Conservation (phyloP, 2,113 vertebrate genomes). For the Scomber japonicus region DNA sequence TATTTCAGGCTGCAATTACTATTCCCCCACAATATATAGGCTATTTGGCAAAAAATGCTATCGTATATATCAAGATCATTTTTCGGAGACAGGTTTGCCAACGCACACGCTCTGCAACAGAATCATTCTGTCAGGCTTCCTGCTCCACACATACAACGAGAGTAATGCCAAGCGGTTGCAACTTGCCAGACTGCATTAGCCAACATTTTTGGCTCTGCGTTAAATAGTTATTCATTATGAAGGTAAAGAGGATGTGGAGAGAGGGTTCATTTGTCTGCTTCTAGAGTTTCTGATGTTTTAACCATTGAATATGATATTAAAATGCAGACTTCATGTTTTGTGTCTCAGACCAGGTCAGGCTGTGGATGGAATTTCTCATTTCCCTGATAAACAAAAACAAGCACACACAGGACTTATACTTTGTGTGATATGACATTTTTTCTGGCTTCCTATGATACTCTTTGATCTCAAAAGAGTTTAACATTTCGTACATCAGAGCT, state of each 20-base stretch:
- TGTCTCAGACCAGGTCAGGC: background rate
- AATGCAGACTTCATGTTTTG: conserved; percentile 1
- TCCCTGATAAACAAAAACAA: conserved; percentile 28
- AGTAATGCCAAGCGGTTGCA: no score
- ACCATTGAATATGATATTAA: background rate
- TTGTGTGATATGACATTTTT: conserved; percentile 23
- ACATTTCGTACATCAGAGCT: conserved; percentile 61
- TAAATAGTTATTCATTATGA: background rate
- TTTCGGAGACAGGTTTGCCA: no score
- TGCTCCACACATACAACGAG: no score
- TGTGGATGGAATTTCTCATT: background rate
- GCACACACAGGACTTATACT: conserved; percentile 2
- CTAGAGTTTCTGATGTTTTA: background rate
- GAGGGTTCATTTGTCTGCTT: background rate
- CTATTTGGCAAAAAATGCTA: no score
- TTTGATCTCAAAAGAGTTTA: conserved; percentile 69
- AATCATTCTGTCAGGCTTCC: no score
- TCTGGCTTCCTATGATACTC: conserved; percentile 13
- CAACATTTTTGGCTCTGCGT: background rate
- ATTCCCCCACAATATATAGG: no score
- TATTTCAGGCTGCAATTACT: no score
- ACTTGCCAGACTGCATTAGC: background rate
- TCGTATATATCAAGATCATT: no score
- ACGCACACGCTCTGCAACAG: no score
- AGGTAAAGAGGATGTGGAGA: background rate